Evolutionary conservation across 2,888 invertebrate species (phyloP).

Genomic region (Stenolophus ochropezus): DNA sequence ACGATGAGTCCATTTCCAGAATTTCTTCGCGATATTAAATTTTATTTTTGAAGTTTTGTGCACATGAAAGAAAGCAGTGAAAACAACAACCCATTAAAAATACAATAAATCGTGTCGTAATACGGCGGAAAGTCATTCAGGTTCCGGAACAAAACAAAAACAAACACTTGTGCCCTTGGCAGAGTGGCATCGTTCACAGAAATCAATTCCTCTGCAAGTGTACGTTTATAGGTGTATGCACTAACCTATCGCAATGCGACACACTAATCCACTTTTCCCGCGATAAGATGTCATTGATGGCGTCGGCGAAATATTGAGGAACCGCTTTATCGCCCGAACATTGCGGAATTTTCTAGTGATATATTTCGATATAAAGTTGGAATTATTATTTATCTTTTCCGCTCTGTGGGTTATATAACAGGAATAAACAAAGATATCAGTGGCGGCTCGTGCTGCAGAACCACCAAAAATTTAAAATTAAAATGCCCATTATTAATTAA

Average conservation of each 20-base stretch:
- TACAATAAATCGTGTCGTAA: background rate
- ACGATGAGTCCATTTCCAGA: background rate
- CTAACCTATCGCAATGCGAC: constrained; percentile 14
- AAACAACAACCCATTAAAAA: constrained; percentile 8
- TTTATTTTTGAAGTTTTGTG: background rate
- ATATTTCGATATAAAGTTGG: no score
- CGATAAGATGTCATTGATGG: background rate
- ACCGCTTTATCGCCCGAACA: no score
- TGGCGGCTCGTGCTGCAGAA: no score
- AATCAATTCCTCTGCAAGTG: background rate
- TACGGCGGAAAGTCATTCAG: background rate
- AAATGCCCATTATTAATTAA: no score
- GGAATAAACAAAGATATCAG: no score
- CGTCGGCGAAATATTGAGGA: no score
- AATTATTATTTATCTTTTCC: no score
- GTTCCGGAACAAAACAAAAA: background rate
- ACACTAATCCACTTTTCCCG: background rate
- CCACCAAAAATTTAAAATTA: no score
- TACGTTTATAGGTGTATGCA: background rate
- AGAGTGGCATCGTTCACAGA: background rate
- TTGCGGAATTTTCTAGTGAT: no score
- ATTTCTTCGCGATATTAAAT: background rate
- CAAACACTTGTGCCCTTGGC: constrained; percentile 1
- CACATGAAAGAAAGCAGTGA: background rate
- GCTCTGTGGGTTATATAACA: no score